Percentiles rank a stretch among this genome's conserved stretches.
phyloP scores from a whole-genome alignment of 2,113 vertebrate species.

The Ameiurus melas region DNA sequence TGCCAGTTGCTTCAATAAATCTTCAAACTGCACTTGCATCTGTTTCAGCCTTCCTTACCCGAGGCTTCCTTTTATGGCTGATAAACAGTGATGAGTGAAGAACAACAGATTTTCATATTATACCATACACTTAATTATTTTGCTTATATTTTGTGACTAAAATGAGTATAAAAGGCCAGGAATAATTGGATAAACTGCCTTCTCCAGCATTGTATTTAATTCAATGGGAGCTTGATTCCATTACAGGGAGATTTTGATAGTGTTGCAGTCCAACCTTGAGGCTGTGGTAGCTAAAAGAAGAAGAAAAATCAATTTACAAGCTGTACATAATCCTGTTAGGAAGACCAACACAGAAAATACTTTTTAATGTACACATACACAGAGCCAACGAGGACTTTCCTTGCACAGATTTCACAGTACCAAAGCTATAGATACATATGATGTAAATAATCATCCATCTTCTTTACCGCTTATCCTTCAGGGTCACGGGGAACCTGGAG shows the following conservation, averaged over 20 bases:
- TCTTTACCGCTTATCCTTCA: too few relatives aligned
- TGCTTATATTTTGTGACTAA: conserved; percentile 1
- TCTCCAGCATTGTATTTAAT: neutral
- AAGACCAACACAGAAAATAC: neutral
- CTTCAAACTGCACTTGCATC: too few relatives aligned
- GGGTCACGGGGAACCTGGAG: too few relatives aligned
- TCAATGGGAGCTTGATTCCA: neutral
- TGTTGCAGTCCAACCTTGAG: neutral
- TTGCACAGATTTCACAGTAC: neutral
- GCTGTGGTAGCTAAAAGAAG: neutral
- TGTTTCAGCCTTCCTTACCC: too few relatives aligned
- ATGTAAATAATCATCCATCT: neutral
- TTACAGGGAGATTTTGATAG: neutral
- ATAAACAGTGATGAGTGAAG: neutral
- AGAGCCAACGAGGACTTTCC: neutral
- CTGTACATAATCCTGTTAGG: conserved; percentile 15
- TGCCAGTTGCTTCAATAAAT: too few relatives aligned
- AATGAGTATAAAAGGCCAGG: neutral
- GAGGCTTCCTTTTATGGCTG: neutral
- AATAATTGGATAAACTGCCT: neutral
- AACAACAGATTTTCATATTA: neutral
- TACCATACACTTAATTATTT: neutral
- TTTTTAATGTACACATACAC: neutral
- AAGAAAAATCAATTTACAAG: conserved; percentile 16
- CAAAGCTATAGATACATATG: too few relatives aligned